Conservation (phyloP, 2,113 vertebrate species). For the Panurus biarmicus region DNA sequence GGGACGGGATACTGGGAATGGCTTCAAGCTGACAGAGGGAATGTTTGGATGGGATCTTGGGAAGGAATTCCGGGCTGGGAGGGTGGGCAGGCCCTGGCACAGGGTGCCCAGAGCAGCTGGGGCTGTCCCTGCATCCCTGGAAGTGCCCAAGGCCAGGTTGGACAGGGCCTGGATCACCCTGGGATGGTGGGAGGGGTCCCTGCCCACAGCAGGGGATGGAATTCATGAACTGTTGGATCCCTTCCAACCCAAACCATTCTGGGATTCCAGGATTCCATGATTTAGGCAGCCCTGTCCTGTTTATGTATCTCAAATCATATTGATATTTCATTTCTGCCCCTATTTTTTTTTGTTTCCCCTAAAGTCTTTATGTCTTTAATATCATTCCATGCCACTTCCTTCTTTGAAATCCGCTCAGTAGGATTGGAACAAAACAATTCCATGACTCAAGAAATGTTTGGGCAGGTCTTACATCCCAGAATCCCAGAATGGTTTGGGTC, state of each 20-base stretch:
- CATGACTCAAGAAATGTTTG: background rate
- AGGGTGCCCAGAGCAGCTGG: background rate
- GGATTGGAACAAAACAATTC: background rate
- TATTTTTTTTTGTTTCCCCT: background rate
- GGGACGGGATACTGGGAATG: background rate
- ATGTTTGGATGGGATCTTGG: background rate
- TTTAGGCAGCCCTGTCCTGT: background rate
- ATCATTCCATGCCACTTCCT: rapidly evolving
- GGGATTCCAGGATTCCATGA: background rate
- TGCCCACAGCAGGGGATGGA: background rate
- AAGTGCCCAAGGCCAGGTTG: rapidly evolving
- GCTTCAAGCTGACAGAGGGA: background rate
- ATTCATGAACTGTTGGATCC: background rate
- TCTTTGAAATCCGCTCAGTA: background rate
- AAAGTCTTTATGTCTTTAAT: rapidly evolving
- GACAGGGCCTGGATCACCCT: rapidly evolving
- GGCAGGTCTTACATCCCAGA: background rate
- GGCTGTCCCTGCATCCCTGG: background rate
- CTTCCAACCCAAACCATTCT: background rate
- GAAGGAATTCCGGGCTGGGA: background rate
- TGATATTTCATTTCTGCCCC: background rate
- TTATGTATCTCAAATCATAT: background rate
- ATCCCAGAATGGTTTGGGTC: background rate
- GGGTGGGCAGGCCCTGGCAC: background rate
- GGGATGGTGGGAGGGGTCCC: rapidly evolving